Conservation (phyloP, 2,888 invertebrate species). For the Syrphus vitripennis region DNA sequence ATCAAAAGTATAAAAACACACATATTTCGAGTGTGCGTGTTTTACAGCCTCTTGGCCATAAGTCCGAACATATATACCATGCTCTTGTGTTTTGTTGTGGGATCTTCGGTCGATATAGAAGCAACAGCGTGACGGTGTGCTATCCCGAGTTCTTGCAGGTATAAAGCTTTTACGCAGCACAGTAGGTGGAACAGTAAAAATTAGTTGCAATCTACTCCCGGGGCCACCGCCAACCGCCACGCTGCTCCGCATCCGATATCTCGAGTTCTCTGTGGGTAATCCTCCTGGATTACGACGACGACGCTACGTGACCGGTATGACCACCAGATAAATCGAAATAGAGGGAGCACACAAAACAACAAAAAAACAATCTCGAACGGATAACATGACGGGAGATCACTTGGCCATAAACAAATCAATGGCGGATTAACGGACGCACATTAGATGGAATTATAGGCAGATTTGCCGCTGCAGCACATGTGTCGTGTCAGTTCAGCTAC, state of each 20-base stretch:
- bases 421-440: conserved; percentile 64
- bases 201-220: conserved; percentile 55
- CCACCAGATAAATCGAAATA: conserved; percentile 30
- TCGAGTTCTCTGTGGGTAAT: conserved; percentile 54
- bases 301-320: conserved; percentile 33
- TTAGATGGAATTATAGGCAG: conserved; percentile 60
- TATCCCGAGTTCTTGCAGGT: conserved; percentile 16
- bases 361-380: conserved; percentile 41
- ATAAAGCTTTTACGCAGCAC: conserved; percentile 59
- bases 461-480: background rate
- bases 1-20: conserved; percentile 59
- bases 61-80: background rate
- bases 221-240: too few relatives aligned
- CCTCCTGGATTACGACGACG: conserved; percentile 59
- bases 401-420: conserved; percentile 71
- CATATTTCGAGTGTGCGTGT: background rate
- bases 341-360: background rate
- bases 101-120: conserved; percentile 51
- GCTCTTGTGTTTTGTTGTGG: conserved; percentile 27
- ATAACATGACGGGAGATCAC: conserved; percentile 66
- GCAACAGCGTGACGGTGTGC: background rate
- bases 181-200: conserved; percentile 70
- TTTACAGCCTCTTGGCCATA: conserved; percentile 1
- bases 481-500: background rate
- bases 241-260: background rate